Evolutionary conservation across 1,140 invertebrate species (phyloP).

Genomic region (Tetraneura akinire): DNA sequence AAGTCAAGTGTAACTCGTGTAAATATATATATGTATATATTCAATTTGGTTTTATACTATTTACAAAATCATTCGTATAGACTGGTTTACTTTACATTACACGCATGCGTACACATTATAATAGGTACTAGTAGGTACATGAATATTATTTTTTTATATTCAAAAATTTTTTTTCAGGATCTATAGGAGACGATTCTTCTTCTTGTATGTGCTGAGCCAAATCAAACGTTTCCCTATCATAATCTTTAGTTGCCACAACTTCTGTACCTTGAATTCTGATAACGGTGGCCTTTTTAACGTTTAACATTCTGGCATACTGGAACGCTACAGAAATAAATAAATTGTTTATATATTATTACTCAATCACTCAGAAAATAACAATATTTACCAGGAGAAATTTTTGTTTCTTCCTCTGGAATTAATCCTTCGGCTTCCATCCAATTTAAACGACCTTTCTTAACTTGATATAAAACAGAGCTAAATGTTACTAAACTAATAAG

Average conservation of each 20-base stretch:
- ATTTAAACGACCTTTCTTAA: conserved; percentile 14
- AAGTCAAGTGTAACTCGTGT: conserved; percentile 36
- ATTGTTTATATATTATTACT: neutral
- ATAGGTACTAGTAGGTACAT: no score
- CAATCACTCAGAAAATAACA: neutral
- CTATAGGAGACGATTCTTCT: neutral
- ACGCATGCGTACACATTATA: no score
- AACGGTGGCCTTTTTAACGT: conserved; percentile 13
- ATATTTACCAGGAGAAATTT: conserved; percentile 34
- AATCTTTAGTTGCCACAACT: conserved; percentile 12
- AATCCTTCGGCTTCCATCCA: conserved; percentile 40
- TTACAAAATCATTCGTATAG: neutral
- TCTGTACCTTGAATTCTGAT: conserved; percentile 14
- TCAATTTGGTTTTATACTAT: neutral
- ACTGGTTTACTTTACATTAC: conserved; percentile 7
- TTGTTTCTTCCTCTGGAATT: conserved; percentile 26
- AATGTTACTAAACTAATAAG: neutral
- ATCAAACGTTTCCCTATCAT: conserved; percentile 39
- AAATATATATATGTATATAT: conserved; percentile 3
- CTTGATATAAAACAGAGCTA: neutral
- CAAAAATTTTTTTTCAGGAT: conserved; percentile 32
- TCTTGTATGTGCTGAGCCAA: neutral
- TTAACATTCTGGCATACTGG: conserved; percentile 40
- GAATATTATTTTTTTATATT: neutral
- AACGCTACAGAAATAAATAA: conserved; percentile 12